A percentile compares a stretch with the other conserved stretches of the same genome.
phyloP scores from a whole-genome alignment of 2,113 vertebrate species.

The Talpa occidentalis region DNA sequence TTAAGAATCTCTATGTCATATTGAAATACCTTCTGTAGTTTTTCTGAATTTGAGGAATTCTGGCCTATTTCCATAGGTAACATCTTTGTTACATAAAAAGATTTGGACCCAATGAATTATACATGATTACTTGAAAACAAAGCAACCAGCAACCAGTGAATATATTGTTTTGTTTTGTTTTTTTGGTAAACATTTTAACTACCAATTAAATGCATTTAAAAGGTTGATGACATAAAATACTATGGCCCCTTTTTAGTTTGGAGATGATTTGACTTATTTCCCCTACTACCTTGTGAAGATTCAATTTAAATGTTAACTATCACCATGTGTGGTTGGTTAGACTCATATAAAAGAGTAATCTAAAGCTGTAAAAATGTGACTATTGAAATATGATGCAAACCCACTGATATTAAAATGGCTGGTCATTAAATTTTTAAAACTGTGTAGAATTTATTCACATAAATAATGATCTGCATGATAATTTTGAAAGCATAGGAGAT shows the following conservation, averaged over 20 bases:
- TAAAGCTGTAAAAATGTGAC: neutral
- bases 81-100: neutral
- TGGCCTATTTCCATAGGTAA: neutral
- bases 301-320: neutral
- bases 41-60: neutral
- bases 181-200: neutral
- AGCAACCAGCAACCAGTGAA: neutral
- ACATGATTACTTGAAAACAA: neutral
- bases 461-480: neutral
- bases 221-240: neutral
- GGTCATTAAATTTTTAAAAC: neutral
- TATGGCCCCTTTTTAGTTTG: neutral
- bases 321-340: neutral
- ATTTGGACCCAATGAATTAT: neutral
- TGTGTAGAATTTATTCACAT: neutral
- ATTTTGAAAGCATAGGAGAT: neutral
- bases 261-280: neutral
- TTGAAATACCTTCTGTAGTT: neutral
- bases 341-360: neutral
- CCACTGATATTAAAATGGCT: neutral
- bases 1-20: neutral
- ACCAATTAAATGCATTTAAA: neutral
- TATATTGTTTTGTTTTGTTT: neutral
- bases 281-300: neutral
- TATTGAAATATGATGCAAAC: neutral